Evolutionary conservation across 2,888 invertebrate genomes (phyloP).

Genomic region (Physocephala rufipes): DNA sequence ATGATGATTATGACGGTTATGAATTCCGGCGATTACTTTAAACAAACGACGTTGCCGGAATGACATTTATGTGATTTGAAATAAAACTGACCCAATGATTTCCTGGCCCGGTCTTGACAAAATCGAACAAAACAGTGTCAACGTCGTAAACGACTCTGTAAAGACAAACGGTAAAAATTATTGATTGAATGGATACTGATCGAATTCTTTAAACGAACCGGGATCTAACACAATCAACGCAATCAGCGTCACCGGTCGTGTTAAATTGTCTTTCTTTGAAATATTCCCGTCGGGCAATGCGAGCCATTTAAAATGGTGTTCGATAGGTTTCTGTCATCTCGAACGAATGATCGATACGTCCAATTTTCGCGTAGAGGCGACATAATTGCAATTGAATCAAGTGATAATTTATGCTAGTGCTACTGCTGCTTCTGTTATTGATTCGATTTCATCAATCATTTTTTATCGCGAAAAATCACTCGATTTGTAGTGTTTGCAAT

Average conservation of each 20-base stretch:
- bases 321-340: too few relatives aligned
- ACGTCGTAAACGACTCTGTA: neutral
- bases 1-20: conserved; percentile 9
- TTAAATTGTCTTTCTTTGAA: neutral
- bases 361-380: neutral
- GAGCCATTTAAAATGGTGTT: neutral
- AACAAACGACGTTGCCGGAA: conserved; percentile 9
- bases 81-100: too few relatives aligned
- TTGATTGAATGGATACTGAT: too few relatives aligned
- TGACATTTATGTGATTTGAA: too few relatives aligned
- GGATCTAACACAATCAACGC: too few relatives aligned
- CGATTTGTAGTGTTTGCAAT: conserved; percentile 9
- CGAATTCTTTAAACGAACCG: too few relatives aligned
- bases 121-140: neutral
- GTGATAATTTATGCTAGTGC: conserved; percentile 57
- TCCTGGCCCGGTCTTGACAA: neutral
- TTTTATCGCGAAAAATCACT: neutral
- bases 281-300: neutral
- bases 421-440: too few relatives aligned
- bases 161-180: neutral
- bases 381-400: conserved; percentile 48
- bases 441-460: conserved; percentile 25
- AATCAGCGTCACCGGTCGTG: too few relatives aligned
- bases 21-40: conserved; percentile 20
- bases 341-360: neutral